Base-by-base conservation (phyloP, 1,140 invertebrate species). In the Polypedilum pembai region DNA sequence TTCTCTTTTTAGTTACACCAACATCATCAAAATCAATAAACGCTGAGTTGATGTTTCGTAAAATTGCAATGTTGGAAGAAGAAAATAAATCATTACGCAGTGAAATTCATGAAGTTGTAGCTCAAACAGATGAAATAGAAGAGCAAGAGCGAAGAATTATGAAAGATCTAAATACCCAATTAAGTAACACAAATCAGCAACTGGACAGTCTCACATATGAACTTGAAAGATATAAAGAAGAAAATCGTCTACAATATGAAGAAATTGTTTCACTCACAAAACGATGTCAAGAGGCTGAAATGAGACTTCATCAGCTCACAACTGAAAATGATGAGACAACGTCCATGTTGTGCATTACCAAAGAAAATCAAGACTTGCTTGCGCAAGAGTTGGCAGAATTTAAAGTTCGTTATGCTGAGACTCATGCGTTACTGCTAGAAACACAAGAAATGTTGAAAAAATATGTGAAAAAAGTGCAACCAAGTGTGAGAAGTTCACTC, bases 321-420 rank as follows among this genome's bases (percentile, higher is more conserved):
- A 83, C 87, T n/a, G 95, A 98, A 79, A 95, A 98, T 81, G 91
- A 95, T 77, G 93, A 96, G 79, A 86, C 96, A 41, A 83, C 89
- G 75, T 87, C 90, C 76, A 90, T 93, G 76, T 84, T 98, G 76
- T 87, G 91, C 77, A 92, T 95, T 75, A 92, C 94, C 41, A 90
- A 90, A 79, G 92, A 96, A 77, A 95, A 94, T 80, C 95, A 98
- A 85, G 91, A 94, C 83, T 91, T 92, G 76, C 86, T 98, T 12
- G 93, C 94, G 0, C 85, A 88, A 33, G 95, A 98, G 85, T 84
- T 98, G 78, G 89, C 90, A 0, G 94, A 96, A 80, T 88, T 93
- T 40, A 95, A 95, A 82, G 91, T 92, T 79, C 86, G 89, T 66
- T 93, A 93, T 78, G 86, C 89, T 8, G 91, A 94, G 81, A 88